A percentile compares a stretch with the other conserved stretches of the same genome.
These are phyloP conservation scores for Spilarctia lutea DNA, from an alignment of 2,888 invertebrate genomes.

Conservation along the genomic window DNA sequence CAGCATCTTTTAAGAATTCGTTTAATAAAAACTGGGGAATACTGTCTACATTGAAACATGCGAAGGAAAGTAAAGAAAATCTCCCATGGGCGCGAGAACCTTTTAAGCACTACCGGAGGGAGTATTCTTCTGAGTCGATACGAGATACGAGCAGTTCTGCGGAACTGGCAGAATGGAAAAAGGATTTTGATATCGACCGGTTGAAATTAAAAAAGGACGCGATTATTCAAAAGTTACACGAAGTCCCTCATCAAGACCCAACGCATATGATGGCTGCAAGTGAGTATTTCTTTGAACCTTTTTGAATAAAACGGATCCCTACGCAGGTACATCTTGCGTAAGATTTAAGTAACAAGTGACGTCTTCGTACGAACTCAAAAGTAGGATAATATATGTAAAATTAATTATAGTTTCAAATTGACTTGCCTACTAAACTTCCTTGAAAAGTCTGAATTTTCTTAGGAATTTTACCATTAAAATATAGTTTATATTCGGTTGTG, in stretches of 20 bases:
- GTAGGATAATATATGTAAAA: too few relatives aligned
- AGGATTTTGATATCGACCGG: not conserved
- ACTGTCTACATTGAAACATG: not conserved
- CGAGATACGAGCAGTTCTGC: not conserved
- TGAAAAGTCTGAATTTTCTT: too few relatives aligned
- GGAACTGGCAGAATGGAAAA: conserved; percentile 4
- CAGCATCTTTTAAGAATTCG: not conserved
- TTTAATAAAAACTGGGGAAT: not conserved
- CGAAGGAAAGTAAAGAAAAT: not conserved
- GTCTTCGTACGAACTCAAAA: too few relatives aligned
- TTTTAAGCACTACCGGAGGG: conserved; percentile 3
- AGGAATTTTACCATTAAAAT: too few relatives aligned
- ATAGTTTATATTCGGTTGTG: too few relatives aligned
- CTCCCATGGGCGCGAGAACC: not conserved
- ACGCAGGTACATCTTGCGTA: too few relatives aligned
- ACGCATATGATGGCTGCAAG: not conserved
- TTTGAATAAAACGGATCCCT: too few relatives aligned
- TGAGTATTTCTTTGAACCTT: not conserved
- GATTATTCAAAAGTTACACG: not conserved
- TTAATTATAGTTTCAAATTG: too few relatives aligned
- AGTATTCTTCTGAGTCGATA: not conserved
- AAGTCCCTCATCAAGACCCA: not conserved
- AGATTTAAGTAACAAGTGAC: not conserved
- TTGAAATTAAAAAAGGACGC: conserved; percentile 2
- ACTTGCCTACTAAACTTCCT: too few relatives aligned